Evolutionary conservation across 2,888 invertebrate species (phyloP), one percentile per base, ranked within the genome.

Genomic region (Pheosia gnoma): DNA sequence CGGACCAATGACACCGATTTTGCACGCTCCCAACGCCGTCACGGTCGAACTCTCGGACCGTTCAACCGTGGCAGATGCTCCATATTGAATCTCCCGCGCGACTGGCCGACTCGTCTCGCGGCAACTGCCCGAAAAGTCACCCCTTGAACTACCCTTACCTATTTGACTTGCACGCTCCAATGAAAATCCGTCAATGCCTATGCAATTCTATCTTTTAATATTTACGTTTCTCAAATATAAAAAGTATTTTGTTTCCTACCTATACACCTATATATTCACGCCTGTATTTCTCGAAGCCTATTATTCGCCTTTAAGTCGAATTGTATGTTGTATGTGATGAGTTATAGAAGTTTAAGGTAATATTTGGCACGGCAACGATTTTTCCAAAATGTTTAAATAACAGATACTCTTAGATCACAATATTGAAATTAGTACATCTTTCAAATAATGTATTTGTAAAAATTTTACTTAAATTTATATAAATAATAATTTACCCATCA

Each of bases 51-150:
- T 85, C 76, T 67, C 78, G 36, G 67, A 59, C 67, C 86, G 74
- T 70, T 86, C 84, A 80, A 72, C 80, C 83, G 85, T 85, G 75
- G 64, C 79, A 80, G 82, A 84, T 87, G 88, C 82, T 77, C 82
- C 88, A 90, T 93, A 93, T 93, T 93, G 92, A 90, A 91, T 90
- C 87, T 80, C 81, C 73, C 87, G 83, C 80, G 82, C 82, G 84
- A 79, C 79, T 85, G 87, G 76, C 86, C 85, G 86, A 81, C 85
- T 80, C 86, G 84, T 84, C 85, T 84, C 85, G 78, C 85, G 81
- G 81, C 80, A 78, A 86, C 86, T 81, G 83, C 88, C 86, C 82
- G 73, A 67, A 83, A 85, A 84, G 83, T 85, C 77, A 79, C 82
- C 81, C 84, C 84, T 85, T 83, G 85, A 87, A 82, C 25, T 78